A percentile compares a stretch with the other conserved stretches of the same genome.
Conservation (phyloP, 1,140 invertebrate genomes). For the Brachionus asplanchnoidis region DNA sequence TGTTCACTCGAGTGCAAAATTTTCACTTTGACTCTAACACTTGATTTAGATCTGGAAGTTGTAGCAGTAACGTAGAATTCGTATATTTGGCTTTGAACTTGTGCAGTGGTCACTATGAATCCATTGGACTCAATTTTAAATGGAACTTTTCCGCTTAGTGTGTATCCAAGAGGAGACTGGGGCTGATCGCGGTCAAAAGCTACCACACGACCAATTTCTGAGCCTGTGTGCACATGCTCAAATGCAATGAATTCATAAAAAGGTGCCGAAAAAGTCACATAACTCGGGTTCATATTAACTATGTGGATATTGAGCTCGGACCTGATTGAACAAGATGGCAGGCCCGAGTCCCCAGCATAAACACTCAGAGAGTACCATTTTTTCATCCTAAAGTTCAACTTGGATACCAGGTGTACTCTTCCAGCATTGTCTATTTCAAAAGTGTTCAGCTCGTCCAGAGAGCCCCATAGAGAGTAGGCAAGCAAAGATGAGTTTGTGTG, state of each 20-base stretch:
- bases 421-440: constrained; percentile 30
- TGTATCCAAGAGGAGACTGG: neutral
- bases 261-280: neutral
- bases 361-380: neutral
- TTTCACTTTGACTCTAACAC: constrained; percentile 36
- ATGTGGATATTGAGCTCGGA: constrained; percentile 12
- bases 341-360: neutral
- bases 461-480: constrained; percentile 2
- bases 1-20: constrained; percentile 7
- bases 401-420: neutral
- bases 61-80: constrained; percentile 11
- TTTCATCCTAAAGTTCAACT: constrained; percentile 26
- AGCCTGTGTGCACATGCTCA: neutral
- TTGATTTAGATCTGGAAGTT: neutral
- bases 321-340: neutral
- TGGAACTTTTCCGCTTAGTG: neutral
- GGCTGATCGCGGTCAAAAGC: neutral
- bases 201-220: neutral
- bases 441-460: constrained; percentile 32
- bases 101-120: neutral
- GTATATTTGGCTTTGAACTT: neutral
- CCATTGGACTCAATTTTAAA: constrained; percentile 11
- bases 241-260: constrained; percentile 42
- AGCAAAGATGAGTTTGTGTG: neutral
- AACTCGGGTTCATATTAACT: neutral